Conservation (phyloP, 2,888 invertebrate genomes). For the Mythimna impura region DNA sequence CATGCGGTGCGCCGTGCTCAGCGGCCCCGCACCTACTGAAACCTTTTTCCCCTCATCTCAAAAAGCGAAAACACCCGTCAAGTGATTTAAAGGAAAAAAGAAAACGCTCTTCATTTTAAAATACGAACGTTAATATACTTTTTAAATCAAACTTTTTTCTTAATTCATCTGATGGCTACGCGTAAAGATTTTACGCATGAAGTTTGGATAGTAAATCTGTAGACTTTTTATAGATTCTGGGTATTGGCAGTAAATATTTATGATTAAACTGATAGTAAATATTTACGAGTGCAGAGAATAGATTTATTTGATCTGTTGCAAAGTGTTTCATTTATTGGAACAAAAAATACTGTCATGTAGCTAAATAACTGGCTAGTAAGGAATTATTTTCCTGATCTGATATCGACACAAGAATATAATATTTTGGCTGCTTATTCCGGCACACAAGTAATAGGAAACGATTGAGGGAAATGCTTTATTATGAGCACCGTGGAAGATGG, state of each 20-base stretch:
- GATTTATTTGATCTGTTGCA: constrained; percentile 42
- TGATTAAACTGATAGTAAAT: constrained; percentile 49
- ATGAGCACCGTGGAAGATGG: constrained; percentile 36
- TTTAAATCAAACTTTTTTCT: constrained; percentile 39
- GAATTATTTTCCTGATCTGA: constrained; percentile 25
- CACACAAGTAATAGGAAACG: constrained; percentile 35
- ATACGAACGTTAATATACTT: constrained; percentile 4
- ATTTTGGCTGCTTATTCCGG: constrained; percentile 28
- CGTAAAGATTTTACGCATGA: constrained; percentile 54
- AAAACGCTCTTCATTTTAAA: constrained; percentile 28
- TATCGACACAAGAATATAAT: constrained; percentile 28
- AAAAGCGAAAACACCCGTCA: constrained; percentile 30
- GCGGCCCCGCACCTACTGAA: constrained; percentile 31
- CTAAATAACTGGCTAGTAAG: neutral
- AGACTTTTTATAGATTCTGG: constrained; percentile 50
- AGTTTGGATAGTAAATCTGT: constrained; percentile 52
- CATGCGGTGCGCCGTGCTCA: constrained; percentile 58
- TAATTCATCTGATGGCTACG: constrained; percentile 31
- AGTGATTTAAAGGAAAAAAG: constrained; percentile 34
- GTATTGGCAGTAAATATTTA: constrained; percentile 60
- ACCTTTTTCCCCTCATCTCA: constrained; percentile 29
- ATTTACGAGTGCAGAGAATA: constrained; percentile 47
- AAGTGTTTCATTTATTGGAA: constrained; percentile 15
- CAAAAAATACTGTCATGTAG: neutral
- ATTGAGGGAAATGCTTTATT: constrained; percentile 52